phyloP scores from a whole-genome alignment of 2,797 vertebrate species.

The Eidolon dupreanum region DNA sequence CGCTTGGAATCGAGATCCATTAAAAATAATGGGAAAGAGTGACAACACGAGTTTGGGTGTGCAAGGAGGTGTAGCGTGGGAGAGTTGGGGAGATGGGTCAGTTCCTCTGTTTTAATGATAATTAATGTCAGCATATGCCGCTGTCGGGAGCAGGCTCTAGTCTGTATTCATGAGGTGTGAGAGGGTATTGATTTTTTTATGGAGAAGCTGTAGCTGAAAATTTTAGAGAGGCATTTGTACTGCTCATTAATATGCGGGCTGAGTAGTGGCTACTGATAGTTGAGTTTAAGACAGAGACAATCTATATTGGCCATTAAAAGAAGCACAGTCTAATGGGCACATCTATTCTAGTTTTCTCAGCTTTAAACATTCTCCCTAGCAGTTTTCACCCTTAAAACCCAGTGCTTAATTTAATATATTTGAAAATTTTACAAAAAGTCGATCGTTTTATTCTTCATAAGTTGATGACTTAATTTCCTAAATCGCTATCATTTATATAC shows the following conservation, averaged over 20 bases:
- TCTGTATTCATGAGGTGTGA: slow-evolving; percentile 83
- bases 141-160: slow-evolving; percentile 71
- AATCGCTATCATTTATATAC: not conserved
- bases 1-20: slow-evolving; percentile 73
- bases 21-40: slow-evolving; percentile 78
- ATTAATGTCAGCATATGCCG: slow-evolving; percentile 70
- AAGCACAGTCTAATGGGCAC: slow-evolving; percentile 77
- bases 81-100: slow-evolving; percentile 60
- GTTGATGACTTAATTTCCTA: slow-evolving; percentile 74
- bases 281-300: slow-evolving; percentile 84
- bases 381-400: slow-evolving; percentile 74
- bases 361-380: slow-evolving; percentile 69
- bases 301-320: slow-evolving; percentile 84
- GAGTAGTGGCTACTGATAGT: slow-evolving; percentile 79
- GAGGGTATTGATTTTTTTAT: slow-evolving; percentile 86
- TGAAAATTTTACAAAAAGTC: slow-evolving; percentile 77
- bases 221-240: slow-evolving; percentile 82
- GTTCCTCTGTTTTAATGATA: slow-evolving; percentile 78
- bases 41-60: slow-evolving; percentile 73
- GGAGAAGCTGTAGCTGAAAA: slow-evolving; percentile 81
- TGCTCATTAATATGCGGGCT: slow-evolving; percentile 84
- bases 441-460: slow-evolving; percentile 76
- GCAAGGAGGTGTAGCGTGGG: slow-evolving; percentile 76
- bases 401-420: slow-evolving; percentile 74
- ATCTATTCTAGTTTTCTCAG: slow-evolving; percentile 73